phyloP scores from a whole-genome alignment of 2,888 invertebrate species.

The Tryphoninae sp. region DNA sequence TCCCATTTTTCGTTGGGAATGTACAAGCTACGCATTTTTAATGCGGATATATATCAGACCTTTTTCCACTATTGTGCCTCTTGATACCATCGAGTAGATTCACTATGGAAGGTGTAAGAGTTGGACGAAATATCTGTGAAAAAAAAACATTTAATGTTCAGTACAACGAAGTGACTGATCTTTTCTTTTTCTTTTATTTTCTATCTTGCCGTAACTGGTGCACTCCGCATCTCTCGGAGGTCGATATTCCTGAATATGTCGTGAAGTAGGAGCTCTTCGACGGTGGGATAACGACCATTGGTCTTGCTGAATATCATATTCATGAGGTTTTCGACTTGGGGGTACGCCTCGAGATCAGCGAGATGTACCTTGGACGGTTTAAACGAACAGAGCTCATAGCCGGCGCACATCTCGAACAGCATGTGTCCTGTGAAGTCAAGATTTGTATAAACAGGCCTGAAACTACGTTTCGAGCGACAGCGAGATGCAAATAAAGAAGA shows the following conservation, averaged over 20 bases:
- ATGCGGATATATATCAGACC: slow-evolving; percentile 68
- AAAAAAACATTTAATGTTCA: slow-evolving; percentile 24
- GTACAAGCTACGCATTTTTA: slow-evolving; percentile 11
- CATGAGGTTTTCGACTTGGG: slow-evolving; percentile 91
- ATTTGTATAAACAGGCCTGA: background rate
- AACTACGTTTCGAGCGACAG: background rate
- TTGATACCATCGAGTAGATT: slow-evolving; percentile 78
- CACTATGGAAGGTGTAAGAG: slow-evolving; percentile 76
- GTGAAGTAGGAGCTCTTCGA: slow-evolving; percentile 91
- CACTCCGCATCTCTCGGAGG: slow-evolving; percentile 92
- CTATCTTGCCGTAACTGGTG: slow-evolving; percentile 87
- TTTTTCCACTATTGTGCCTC: slow-evolving; percentile 73
- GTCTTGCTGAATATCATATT: slow-evolving; percentile 89
- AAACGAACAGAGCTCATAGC: slow-evolving; percentile 89
- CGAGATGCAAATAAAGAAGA: background rate
- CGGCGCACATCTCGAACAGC: slow-evolving; percentile 95
- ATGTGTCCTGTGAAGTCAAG: slow-evolving; percentile 84
- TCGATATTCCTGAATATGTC: slow-evolving; percentile 95
- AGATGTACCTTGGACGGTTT: slow-evolving; percentile 89
- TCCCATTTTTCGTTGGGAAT: background rate
- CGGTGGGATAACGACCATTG: slow-evolving; percentile 86
- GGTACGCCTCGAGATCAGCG: slow-evolving; percentile 86
- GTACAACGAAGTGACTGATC: background rate
- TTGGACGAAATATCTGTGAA: slow-evolving; percentile 79
- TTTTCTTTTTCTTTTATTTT: background rate